phyloP scores from a whole-genome alignment of 2,888 invertebrate genomes.

The Nomada goodeniana region DNA sequence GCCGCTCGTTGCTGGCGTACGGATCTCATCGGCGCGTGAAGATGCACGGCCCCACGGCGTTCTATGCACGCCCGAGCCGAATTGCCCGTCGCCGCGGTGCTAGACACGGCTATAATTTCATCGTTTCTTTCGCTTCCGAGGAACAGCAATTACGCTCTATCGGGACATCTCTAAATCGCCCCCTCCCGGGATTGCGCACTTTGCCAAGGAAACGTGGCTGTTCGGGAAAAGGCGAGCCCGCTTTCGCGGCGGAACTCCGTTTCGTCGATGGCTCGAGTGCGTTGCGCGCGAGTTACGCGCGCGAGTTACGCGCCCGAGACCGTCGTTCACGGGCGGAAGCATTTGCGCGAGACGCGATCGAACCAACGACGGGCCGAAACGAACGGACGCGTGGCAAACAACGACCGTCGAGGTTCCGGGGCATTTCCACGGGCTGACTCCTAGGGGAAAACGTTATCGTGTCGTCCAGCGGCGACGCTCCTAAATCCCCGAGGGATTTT shows the following conservation, averaged over 20 bases:
- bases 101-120: constrained; percentile 44
- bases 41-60: constrained; percentile 7
- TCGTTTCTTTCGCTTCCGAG: constrained; percentile 52
- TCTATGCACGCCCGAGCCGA: constrained; percentile 22
- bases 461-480: constrained; percentile 16
- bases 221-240: neutral
- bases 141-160: constrained; percentile 54
- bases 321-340: constrained; percentile 21
- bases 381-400: no score
- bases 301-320: no score
- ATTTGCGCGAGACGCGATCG: constrained; percentile 20
- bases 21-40: constrained; percentile 59
- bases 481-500: constrained; percentile 54
- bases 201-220: neutral
- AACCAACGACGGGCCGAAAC: neutral
- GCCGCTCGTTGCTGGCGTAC: constrained; percentile 9
- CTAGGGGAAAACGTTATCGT: neutral
- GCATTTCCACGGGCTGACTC: neutral
- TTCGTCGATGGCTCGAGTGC: neutral
- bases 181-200: constrained; percentile 29
- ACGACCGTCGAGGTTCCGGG: constrained; percentile 8
- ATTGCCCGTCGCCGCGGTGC: constrained; percentile 21
- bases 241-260: neutral
- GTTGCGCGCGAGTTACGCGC: no score
- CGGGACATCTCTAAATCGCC: constrained; percentile 55